Evolutionary conservation across 2,113 vertebrate species (phyloP).

Genomic region (Heterocephalus glaber): DNA sequence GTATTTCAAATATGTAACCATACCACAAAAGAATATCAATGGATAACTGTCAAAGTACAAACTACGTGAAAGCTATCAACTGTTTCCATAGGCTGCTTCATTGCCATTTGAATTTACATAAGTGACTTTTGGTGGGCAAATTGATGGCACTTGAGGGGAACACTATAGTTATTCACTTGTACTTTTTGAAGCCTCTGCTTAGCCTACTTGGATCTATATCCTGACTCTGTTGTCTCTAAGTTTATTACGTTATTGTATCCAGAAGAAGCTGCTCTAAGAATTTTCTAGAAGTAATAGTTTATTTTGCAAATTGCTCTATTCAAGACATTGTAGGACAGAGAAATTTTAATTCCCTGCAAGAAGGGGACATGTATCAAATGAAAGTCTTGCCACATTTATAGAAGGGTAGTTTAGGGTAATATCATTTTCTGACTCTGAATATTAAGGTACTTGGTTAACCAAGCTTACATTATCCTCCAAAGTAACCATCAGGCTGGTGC

Average conservation of each 20-base stretch:
- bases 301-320: slow-evolving; percentile 44
- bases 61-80: slow-evolving; percentile 34
- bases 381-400: slow-evolving; percentile 21
- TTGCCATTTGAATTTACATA: slow-evolving; percentile 14
- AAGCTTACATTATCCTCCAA: slow-evolving; percentile 5
- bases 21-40: background rate
- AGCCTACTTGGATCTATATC: background rate
- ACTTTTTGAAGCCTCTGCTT: slow-evolving; percentile 6
- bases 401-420: slow-evolving; percentile 47
- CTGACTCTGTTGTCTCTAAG: background rate
- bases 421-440: slow-evolving; percentile 51
- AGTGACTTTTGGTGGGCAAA: slow-evolving; percentile 9
- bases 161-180: background rate
- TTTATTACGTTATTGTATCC: slow-evolving; percentile 25
- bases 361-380: background rate
- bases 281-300: slow-evolving; percentile 59
- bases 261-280: slow-evolving; percentile 53
- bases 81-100: slow-evolving; percentile 35
- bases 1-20: slow-evolving; percentile 33
- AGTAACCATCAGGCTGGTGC: background rate
- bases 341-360: slow-evolving; percentile 18
- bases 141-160: background rate
- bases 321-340: slow-evolving; percentile 44
- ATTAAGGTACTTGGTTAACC: slow-evolving; percentile 51
- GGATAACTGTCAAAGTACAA: slow-evolving; percentile 11